These are phyloP conservation scores for Echinops telfairi DNA, from an alignment of 2,113 vertebrate genomes.

Conservation along the genomic window DNA sequence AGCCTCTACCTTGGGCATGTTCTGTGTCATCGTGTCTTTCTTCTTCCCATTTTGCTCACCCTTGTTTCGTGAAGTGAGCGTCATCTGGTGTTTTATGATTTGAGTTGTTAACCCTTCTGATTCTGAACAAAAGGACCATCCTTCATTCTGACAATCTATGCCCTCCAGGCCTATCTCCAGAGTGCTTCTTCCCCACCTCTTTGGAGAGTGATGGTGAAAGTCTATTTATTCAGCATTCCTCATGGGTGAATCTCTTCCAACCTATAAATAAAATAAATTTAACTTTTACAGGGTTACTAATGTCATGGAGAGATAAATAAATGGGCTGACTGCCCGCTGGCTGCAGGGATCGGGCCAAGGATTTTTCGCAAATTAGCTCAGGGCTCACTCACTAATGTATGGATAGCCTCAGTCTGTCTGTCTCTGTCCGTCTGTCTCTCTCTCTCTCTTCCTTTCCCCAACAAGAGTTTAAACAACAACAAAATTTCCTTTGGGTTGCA, in stretches of 20 bases:
- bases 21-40: background rate
- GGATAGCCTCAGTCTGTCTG: constrained; percentile 62
- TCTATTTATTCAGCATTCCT: constrained; percentile 77
- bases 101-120: constrained; percentile 78
- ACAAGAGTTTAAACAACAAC: constrained; percentile 49
- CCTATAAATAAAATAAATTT: constrained; percentile 82
- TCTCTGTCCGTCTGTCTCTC: too few species aligned
- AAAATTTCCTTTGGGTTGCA: constrained; percentile 49
- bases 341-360: constrained; percentile 35
- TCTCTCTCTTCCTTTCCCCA: background rate
- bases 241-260: constrained; percentile 71
- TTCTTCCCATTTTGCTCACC: constrained; percentile 50
- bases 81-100: constrained; percentile 73
- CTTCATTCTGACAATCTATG: constrained; percentile 71
- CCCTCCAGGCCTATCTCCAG: constrained; percentile 74
- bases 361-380: constrained; percentile 61
- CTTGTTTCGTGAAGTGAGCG: constrained; percentile 62
- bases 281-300: constrained; percentile 76
- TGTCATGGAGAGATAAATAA: constrained; percentile 68
- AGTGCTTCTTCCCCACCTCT: constrained; percentile 64
- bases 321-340: constrained; percentile 44
- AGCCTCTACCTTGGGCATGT: constrained; percentile 19
- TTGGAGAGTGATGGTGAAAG: constrained; percentile 71
- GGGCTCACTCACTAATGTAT: constrained; percentile 19
- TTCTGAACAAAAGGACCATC: constrained; percentile 68